A percentile compares a stretch with the other conserved stretches of the same genome.
Evolutionary conservation across 1,140 invertebrate genomes (phyloP).

Genomic region (Campoletis sonorensis): DNA sequence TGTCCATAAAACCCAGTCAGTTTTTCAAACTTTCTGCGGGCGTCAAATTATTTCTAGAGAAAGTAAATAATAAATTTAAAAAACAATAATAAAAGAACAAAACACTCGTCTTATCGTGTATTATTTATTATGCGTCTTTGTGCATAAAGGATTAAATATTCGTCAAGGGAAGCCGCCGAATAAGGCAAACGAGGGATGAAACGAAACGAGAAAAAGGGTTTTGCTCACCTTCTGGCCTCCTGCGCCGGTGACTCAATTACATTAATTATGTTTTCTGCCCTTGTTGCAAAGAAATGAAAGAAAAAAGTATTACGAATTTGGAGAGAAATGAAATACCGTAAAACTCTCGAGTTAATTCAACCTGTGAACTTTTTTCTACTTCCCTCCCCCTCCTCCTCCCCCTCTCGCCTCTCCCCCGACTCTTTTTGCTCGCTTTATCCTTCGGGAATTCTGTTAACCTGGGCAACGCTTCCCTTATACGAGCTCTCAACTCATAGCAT

Average conservation of each 20-base stretch:
- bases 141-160: too few species aligned
- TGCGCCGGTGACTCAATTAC: background rate
- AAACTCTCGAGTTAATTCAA: background rate
- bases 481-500: slow-evolving; percentile 14
- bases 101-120: too few species aligned
- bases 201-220: too few species aligned
- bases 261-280: slow-evolving; percentile 3
- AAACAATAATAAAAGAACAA: too few species aligned
- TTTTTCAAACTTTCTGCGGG: background rate
- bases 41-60: background rate
- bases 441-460: background rate
- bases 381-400: too few species aligned
- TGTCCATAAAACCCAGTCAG: background rate
- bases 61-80: background rate
- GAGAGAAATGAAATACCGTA: background rate
- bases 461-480: too few species aligned
- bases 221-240: background rate
- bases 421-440: background rate
- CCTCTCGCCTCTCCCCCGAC: too few species aligned
- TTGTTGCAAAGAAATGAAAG: background rate
- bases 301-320: too few species aligned
- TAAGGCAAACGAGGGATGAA: too few species aligned
- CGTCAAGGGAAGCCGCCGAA: too few species aligned
- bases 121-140: too few species aligned
- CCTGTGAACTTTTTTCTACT: background rate